Evolutionary conservation across 2,888 invertebrate genomes (phyloP).

Genomic region (Pachycephus smyrnensis): DNA sequence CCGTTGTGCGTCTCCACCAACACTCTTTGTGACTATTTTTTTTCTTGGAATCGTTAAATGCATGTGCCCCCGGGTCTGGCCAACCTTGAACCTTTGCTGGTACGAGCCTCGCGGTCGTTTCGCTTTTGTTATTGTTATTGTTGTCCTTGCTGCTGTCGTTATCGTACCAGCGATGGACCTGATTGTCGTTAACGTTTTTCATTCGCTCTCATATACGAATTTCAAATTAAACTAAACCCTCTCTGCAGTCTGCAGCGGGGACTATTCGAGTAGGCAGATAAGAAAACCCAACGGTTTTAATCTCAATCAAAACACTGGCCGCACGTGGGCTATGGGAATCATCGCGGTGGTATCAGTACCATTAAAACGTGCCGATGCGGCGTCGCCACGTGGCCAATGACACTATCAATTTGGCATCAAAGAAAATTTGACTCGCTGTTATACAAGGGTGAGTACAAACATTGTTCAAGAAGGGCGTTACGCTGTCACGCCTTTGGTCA

Average conservation of each 20-base stretch:
- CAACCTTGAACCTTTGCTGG: not conserved
- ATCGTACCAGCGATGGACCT: no score
- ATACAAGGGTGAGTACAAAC: constrained; percentile 8
- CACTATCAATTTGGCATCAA: constrained; percentile 27
- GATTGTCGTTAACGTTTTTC: not conserved
- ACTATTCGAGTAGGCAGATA: not conserved
- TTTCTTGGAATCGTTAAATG: not conserved
- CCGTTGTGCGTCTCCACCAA: not conserved
- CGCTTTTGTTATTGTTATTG: not conserved
- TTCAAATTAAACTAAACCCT: not conserved
- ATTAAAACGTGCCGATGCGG: constrained; percentile 5
- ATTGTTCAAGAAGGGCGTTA: not conserved
- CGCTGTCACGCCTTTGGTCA: constrained; percentile 8
- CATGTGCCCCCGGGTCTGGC: not conserved
- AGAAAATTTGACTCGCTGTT: constrained; percentile 8
- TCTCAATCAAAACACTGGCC: constrained; percentile 1
- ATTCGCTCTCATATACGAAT: not conserved
- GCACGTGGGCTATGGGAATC: not conserved
- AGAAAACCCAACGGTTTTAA: not conserved
- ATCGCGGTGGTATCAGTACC: not conserved
- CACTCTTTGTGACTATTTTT: not conserved
- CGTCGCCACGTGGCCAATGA: constrained; percentile 22
- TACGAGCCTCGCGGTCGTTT: not conserved
- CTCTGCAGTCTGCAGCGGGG: not conserved
- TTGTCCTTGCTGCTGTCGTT: no score